These are phyloP conservation scores for Pocillopora damicornis DNA, from an alignment of 64 coral and sea anemone genomes.

Conservation along the genomic window DNA sequence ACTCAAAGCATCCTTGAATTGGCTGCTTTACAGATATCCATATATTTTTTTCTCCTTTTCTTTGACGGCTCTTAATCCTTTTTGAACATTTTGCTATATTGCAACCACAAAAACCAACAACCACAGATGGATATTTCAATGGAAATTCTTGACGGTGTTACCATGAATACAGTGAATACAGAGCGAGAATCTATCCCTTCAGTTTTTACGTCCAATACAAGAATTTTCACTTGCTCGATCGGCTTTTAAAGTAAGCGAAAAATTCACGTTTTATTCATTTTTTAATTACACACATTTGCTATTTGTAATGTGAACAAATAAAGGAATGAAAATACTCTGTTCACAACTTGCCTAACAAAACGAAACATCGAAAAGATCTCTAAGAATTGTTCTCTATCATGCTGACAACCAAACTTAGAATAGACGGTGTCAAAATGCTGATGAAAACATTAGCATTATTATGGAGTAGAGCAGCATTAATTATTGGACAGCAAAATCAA, in stretches of 20 bases:
- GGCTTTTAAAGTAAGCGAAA: not conserved
- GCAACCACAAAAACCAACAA: not conserved
- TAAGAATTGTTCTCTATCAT: not conserved
- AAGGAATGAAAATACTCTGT: not conserved
- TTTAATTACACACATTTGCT: not conserved
- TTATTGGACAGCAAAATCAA: not conserved
- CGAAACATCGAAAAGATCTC: not conserved
- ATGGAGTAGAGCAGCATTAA: conserved; percentile 8
- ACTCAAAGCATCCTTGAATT: not conserved
- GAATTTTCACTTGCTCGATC: not conserved
- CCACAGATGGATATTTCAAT: not conserved
- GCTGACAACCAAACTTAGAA: not conserved
- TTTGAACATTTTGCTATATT: not conserved
- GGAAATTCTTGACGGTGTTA: not conserved
- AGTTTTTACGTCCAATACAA: not conserved
- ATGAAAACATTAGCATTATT: conserved; percentile 20
- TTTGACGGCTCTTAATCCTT: not conserved
- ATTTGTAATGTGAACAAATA: not conserved
- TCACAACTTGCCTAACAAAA: not conserved
- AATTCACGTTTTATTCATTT: not conserved
- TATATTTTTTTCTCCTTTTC: not conserved
- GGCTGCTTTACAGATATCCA: not conserved
- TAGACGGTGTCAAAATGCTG: not conserved
- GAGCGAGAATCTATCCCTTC: not conserved
- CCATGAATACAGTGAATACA: not conserved